phyloP scores from a whole-genome alignment of 2,888 invertebrate species.

The Sinohyriopsis cumingii region DNA sequence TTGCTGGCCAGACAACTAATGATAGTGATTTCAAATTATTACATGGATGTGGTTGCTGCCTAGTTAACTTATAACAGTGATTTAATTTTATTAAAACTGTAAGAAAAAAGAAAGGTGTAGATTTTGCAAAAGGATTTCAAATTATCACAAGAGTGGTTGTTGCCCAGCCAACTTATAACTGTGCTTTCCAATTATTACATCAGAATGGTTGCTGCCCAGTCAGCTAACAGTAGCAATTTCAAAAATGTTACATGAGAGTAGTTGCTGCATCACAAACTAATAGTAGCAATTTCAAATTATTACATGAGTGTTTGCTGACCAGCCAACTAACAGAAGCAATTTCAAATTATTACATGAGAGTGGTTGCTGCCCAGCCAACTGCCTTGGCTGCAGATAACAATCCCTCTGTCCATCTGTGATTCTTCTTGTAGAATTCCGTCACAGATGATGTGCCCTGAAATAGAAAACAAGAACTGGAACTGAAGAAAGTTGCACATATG shows the following conservation, averaged over 20 bases:
- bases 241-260: conserved; percentile 85
- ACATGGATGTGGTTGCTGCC: conserved; percentile 94
- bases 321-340: conserved; percentile 80
- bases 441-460: conserved; percentile 83
- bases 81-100: conserved; percentile 77
- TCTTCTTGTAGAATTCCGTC: conserved; percentile 97
- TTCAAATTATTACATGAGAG: conserved; percentile 84
- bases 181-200: conserved; percentile 79
- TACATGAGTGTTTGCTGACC: conserved; percentile 96
- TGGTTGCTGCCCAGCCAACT: conserved; percentile 95
- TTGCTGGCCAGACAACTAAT: conserved; percentile 93
- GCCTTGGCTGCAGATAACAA: conserved; percentile 98
- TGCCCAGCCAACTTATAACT: conserved; percentile 85
- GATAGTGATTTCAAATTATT: conserved; percentile 71
- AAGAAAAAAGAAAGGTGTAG: background rate
- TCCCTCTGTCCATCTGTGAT: conserved; percentile 99
- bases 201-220: conserved; percentile 93
- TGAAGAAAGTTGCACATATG: background rate
- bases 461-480: background rate
- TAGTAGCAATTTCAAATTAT: conserved; percentile 70
- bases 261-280: conserved; percentile 95
- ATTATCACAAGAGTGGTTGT: conserved; percentile 93
- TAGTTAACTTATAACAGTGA: conserved; percentile 80
- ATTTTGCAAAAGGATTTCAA: conserved; percentile 79
- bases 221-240: conserved; percentile 76